These are phyloP conservation scores for Gasterosteus aculeatus DNA, from an alignment of 2,113 vertebrate species.

Conservation along the genomic window DNA sequence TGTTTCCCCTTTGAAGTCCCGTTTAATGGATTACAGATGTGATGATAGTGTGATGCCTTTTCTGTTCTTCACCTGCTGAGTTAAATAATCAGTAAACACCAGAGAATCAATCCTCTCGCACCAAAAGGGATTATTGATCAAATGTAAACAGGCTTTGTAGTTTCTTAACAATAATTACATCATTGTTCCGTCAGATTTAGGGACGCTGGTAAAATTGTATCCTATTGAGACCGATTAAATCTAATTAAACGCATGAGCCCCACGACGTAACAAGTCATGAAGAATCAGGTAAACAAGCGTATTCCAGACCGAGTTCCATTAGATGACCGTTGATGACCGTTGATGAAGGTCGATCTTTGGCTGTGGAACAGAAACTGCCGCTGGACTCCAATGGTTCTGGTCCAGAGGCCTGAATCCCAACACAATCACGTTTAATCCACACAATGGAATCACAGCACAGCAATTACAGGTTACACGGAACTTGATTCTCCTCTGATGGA, in stretches of 20 bases:
- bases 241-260: neutral
- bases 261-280: neutral
- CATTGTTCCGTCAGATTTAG: constrained; percentile 11
- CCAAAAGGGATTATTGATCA: constrained; percentile 14
- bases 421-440: neutral
- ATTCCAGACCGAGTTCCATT: constrained; percentile 3
- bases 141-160: neutral
- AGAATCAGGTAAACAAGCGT: neutral
- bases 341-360: neutral
- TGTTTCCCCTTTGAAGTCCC: constrained; percentile 7
- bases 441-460: constrained; percentile 5
- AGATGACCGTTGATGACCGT: neutral
- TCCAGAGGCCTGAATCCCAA: neutral
- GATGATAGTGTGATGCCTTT: neutral
- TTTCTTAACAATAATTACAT: constrained; percentile 23
- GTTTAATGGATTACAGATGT: constrained; percentile 7
- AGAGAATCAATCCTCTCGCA: neutral
- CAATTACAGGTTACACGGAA: constrained; percentile 15
- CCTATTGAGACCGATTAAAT: constrained; percentile 16
- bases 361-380: neutral
- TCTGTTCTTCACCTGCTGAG: neutral
- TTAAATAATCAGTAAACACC: constrained; percentile 11
- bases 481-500: neutral
- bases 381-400: neutral
- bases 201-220: neutral